phyloP scores from a whole-genome alignment of 2,797 vertebrate species.

The Cirrhinus mrigala region DNA sequence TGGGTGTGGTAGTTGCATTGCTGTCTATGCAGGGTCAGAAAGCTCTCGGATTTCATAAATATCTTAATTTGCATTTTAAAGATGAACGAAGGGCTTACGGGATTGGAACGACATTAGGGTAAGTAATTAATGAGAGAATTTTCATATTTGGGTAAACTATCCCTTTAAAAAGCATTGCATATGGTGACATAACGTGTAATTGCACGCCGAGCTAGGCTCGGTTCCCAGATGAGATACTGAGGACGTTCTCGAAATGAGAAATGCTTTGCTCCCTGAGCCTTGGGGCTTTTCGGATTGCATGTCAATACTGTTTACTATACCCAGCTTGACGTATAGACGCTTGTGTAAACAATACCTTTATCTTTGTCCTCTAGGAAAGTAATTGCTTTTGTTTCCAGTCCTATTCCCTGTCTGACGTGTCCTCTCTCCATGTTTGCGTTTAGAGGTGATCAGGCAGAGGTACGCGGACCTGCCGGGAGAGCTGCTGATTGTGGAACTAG shows the following conservation, averaged over 20 bases:
- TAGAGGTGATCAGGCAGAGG: slow-evolving; percentile 92
- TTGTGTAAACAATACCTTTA: slow-evolving; percentile 1
- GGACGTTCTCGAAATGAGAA: slow-evolving; percentile 5
- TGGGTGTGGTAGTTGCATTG: no score
- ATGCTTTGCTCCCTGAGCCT: background rate
- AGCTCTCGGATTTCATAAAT: no score
- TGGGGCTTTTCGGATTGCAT: slow-evolving; percentile 6
- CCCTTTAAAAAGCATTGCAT: background rate
- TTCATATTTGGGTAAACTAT: no score
- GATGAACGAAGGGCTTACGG: no score
- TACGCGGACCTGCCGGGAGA: slow-evolving; percentile 92
- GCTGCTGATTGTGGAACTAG: slow-evolving; percentile 90
- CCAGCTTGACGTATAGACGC: background rate
- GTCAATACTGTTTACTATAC: slow-evolving; percentile 14
- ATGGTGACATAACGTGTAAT: background rate
- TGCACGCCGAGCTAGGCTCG: background rate
- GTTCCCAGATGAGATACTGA: background rate
- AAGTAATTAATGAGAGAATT: no score
- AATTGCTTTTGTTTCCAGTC: slow-evolving; percentile 7
- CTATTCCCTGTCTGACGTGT: slow-evolving; percentile 15
- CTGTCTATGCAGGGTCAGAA: no score
- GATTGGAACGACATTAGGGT: no score
- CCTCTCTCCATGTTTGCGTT: background rate
- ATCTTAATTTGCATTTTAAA: no score
- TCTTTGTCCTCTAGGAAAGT: slow-evolving; percentile 7